Base-by-base conservation (phyloP, 2,797 vertebrate genomes). In the Serranus cabrilla region DNA sequence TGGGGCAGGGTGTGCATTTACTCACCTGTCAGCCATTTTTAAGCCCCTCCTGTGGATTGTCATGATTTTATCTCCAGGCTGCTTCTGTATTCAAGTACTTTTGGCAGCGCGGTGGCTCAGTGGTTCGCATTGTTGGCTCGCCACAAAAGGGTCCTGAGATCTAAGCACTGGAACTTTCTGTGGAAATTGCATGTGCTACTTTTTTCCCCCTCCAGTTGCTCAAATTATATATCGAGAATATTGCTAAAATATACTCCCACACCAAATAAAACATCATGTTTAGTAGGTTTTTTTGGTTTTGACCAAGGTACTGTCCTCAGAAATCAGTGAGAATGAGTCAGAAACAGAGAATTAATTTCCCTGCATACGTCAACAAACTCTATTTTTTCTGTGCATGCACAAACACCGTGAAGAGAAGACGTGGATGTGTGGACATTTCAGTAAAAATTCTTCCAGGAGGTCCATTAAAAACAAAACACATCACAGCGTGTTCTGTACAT, bases 1-100 rank as follows among this genome's bases (percentile, higher is more conserved):
- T 0, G 1, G 39, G 52, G 45, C 7, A 51, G 45, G 47, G 54
- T 54, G 54, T 9, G 7, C 34, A 49, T 56, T 72, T 31, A 55
- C 52, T 70, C 50, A 62, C 51, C 52, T 75, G 72, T 83, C 76
- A 78, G 49, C 82, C 64, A 73, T 65, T 60, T 81, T 60, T 8
- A 60, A 58, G 62, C 7, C 39, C 51, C 67, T 66, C 27, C 2
- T 54, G 68, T 23, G 66, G 40, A 47, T 78, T 60, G 61, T 76
- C 23, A 34, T 43, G 43, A 61, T 69, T 78, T 63, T 60, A 57
- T 58, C 57, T 58, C n/a, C 18, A 20, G 62, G 58, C 49, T 25
- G 37, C 52, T 78, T 76, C 11, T 61, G 43, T 39, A 25, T 60
- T 71, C 1, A 10, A 68, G 21, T 42, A 1, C 4, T 62, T 61